phyloP scores from a whole-genome alignment of 2,888 invertebrate species.

The Drosophila paracracens region DNA sequence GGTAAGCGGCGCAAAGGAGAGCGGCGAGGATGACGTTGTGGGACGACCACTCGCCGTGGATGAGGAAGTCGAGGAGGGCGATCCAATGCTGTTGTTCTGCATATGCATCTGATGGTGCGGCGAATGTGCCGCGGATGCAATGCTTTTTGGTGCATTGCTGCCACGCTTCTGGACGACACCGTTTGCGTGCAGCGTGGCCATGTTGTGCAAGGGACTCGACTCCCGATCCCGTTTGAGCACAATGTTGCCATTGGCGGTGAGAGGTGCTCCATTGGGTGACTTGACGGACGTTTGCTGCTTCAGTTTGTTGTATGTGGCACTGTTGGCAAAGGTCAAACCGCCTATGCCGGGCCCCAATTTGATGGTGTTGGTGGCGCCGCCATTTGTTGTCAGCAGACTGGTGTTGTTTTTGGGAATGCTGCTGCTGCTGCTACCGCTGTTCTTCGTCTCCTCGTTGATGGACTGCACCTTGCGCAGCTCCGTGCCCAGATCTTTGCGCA shows the following conservation, averaged over 20 bases:
- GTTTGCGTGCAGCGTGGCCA: constrained; percentile 62
- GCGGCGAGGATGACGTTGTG: constrained; percentile 45
- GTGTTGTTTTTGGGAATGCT: constrained; percentile 7
- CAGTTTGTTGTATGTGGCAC: constrained; percentile 84
- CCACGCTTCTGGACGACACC: constrained; percentile 69
- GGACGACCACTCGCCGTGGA: constrained; percentile 32
- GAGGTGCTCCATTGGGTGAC: constrained; percentile 66
- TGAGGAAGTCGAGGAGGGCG: constrained; percentile 57
- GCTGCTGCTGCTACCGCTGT: background rate
- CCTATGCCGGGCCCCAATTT: constrained; percentile 85
- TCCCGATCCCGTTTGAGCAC: constrained; percentile 82
- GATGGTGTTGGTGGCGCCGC: constrained; percentile 80
- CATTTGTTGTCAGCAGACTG: constrained; percentile 44
- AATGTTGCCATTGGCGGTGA: constrained; percentile 76
- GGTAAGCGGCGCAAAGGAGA: constrained; percentile 44
- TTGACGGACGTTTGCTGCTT: constrained; percentile 81
- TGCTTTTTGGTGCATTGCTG: constrained; percentile 80
- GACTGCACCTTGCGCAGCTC: constrained; percentile 85
- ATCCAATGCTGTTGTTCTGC: constrained; percentile 51
- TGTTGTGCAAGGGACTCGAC: constrained; percentile 80
- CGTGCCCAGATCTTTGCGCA: constrained; percentile 88
- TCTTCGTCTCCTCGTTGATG: constrained; percentile 46
- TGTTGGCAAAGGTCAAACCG: constrained; percentile 85
- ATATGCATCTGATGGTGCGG: constrained; percentile 70
- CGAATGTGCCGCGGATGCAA: constrained; percentile 80